Evolutionary conservation across 2,888 invertebrate genomes (phyloP), one percentile per base, ranked within the genome.

Genomic region (Drosophila rubida): DNA sequence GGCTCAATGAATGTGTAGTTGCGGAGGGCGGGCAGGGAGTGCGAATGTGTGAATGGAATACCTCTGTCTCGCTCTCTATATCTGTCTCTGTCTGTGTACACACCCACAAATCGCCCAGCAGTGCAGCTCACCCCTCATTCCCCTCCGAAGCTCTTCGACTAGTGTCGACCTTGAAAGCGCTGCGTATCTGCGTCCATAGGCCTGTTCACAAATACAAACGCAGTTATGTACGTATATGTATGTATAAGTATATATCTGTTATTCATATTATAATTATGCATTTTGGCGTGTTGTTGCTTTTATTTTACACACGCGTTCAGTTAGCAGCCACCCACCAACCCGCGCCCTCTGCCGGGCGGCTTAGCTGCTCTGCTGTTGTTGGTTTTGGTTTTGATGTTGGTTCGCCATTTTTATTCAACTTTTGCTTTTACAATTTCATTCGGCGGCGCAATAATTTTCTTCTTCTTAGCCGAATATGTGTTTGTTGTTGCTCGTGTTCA

Each of bases 401-500:
- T 49, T 79, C 76, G 78, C 80, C 85, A 82, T 84, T 82, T 81
- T 82, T 72, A 72, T 70, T 75, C 45, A 57, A 57, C 72, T 81
- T 86, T 79, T 80, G 87, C 84, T 76, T 84, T 87, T 73, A 76
- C 82, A 78, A 74, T 80, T 84, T 87, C 66, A 76, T 87, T 84
- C 69, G 69, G 80, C 84, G 87, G 85, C 84, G 84, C 84, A 84
- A 87, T 84, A 87, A 66, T 78, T 82, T 86, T 83, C 86, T 82
- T 78, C 82, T 80, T 82, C 86, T 82, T 66, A 44, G 35, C 13
- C 39, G 41, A 30, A 53, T 55, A 51, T 66, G 60, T 68, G 49
- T 78, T 49, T 61, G 68, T 74, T 69, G 70, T 64, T 69, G 61
- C 63, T 67, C 58, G 54, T 45, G 54, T 45, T 51, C 55, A 61